A percentile compares a stretch with the other conserved stretches of the same genome.
Evolutionary conservation across 2,113 vertebrate species (phyloP).

Genomic region (Pseudolaguvia tuberculata): DNA sequence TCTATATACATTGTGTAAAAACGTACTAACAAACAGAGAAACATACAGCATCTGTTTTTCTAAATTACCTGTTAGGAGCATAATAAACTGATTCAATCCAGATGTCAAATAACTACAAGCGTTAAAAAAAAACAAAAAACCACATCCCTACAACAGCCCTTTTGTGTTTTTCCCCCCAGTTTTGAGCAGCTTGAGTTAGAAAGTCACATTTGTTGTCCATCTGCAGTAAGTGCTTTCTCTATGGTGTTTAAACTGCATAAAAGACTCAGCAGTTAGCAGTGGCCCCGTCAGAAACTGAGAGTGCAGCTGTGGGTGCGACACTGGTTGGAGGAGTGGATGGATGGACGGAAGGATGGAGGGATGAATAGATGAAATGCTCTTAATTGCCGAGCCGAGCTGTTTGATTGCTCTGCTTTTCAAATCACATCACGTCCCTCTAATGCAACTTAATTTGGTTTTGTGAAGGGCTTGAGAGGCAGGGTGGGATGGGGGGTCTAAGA

Average conservation of each 20-base stretch:
- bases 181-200: constrained; percentile 28
- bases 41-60: background rate
- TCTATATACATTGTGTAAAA: background rate
- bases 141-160: background rate
- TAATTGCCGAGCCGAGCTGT: constrained; percentile 74
- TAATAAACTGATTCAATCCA: background rate
- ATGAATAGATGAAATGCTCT: constrained; percentile 69
- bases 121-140: constrained; percentile 21
- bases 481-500: constrained; percentile 17
- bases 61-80: background rate
- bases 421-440: constrained; percentile 71
- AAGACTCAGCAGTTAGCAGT: constrained; percentile 40
- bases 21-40: background rate
- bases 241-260: constrained; percentile 47
- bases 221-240: constrained; percentile 65
- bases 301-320: constrained; percentile 63
- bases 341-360: constrained; percentile 59
- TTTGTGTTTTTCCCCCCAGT: background rate
- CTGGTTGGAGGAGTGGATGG: constrained; percentile 66
- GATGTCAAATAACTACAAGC: constrained; percentile 3
- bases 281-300: constrained; percentile 38
- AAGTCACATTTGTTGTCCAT: constrained; percentile 63
- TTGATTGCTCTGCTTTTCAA: constrained; percentile 75
- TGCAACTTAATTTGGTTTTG: constrained; percentile 76
- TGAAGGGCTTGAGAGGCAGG: constrained; percentile 51